Evolutionary conservation across 1,140 invertebrate genomes (phyloP).

Genomic region (Bombus fervidus): DNA sequence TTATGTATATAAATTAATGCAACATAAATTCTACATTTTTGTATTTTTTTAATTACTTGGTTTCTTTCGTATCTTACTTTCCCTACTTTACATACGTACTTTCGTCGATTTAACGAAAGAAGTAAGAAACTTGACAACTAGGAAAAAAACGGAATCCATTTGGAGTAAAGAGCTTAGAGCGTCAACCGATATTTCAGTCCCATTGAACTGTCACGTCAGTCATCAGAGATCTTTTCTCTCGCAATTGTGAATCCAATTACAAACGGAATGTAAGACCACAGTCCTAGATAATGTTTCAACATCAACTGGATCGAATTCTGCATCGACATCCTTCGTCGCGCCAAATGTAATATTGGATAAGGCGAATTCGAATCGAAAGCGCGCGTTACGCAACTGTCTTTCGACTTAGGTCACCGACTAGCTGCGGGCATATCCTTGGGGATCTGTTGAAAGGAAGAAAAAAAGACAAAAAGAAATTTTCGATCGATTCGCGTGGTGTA

Average conservation of each 20-base stretch:
- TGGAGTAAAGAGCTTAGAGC: too few species aligned
- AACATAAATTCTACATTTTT: too few species aligned
- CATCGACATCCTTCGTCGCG: not conserved
- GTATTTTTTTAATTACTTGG: too few species aligned
- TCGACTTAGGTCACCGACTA: not conserved
- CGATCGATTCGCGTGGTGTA: not conserved
- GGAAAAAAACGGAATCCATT: too few species aligned
- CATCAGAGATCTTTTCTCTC: not conserved
- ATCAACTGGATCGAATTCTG: not conserved
- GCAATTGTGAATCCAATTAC: not conserved
- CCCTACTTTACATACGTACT: too few species aligned
- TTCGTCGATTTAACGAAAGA: too few species aligned
- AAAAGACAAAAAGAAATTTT: not conserved
- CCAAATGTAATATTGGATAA: not conserved
- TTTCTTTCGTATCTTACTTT: too few species aligned
- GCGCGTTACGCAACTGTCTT: not conserved
- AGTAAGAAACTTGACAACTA: too few species aligned
- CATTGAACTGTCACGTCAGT: not conserved
- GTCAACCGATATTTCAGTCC: too few species aligned
- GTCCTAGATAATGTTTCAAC: constrained; percentile 4
- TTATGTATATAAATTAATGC: too few species aligned
- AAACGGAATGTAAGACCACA: not conserved
- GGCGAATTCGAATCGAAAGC: not conserved
- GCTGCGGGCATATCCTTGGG: not conserved
- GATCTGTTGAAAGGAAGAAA: not conserved